Evolutionary conservation across 2,888 invertebrate genomes (phyloP), one percentile per base, ranked within the genome.

Genomic region (Ochlodes sylvanus): DNA sequence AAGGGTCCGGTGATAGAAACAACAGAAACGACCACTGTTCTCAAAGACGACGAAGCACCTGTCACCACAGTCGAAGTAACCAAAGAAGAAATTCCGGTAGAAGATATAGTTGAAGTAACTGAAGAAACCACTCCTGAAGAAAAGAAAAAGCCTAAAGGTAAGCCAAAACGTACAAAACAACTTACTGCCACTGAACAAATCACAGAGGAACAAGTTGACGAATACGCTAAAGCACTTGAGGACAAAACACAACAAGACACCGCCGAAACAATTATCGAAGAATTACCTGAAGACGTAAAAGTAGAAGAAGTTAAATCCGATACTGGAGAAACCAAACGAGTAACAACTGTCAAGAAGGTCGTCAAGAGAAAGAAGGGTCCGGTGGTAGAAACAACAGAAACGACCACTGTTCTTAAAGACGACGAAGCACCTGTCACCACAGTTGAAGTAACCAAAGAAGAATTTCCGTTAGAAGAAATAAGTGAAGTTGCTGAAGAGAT

Each of bases 271-370:
- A 27, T 27, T 0, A 42, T 79, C 0, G 74, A 76, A 61, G 77
- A 80, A 58, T 7, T 44, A 58, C 76, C 74, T 12, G 75, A 76
- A 65, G 66, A 67, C 0, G 81, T 88, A 0, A 82, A 85, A 38
- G 75, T 89, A 34, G 62, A 57, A 38, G 88, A 90, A 75, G 86
- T 89, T 12, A 79, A 81, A 10, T 87, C 90, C 0, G 75, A 83
- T 68, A 77, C 81, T 69, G 87, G 85, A 2, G 84, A 84, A 62
- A 72, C 81, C 4, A 82, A 82, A 42, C 82, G 80, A 70, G 84
- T 85, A 0, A 79, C 77, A 62, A 78, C 75, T 0, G 75, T 84
- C 0, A 86, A 85, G 0, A 71, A 71, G 42, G 63, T 74, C 72
- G 38, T 66, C 71, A 27, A 67, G 72, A 10, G 69, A 68, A 3